phyloP scores from a whole-genome alignment of 2,888 invertebrate species.

The Lycocerus yunnanus region DNA sequence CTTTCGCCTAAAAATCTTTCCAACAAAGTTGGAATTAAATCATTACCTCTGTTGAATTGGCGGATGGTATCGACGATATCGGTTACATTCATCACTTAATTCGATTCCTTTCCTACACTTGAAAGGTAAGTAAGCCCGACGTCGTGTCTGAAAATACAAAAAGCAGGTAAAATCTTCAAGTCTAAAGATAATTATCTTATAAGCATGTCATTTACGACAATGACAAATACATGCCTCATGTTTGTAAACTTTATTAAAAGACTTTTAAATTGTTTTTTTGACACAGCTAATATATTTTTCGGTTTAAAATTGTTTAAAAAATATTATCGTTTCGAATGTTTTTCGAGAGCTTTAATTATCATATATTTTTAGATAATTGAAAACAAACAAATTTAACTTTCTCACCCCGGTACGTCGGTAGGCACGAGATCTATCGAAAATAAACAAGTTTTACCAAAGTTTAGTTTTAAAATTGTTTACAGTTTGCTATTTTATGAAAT shows the following conservation, averaged over 20 bases:
- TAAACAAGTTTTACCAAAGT: not conserved
- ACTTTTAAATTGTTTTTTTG: not conserved
- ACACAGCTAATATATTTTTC: not conserved
- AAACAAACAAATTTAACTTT: not conserved
- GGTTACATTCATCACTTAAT: not conserved
- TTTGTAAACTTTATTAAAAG: not conserved
- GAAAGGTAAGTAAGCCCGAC: not conserved
- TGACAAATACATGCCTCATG: not conserved
- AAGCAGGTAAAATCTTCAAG: not conserved
- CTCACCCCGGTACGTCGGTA: not conserved
- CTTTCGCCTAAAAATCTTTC: not conserved
- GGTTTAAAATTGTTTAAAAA: not conserved
- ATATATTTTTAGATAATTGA: not conserved
- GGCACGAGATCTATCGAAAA: not conserved
- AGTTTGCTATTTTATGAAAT: not conserved
- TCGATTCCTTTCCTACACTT: not conserved
- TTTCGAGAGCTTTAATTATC: not conserved
- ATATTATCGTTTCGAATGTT: not conserved
- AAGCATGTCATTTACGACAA: conserved; percentile 1
- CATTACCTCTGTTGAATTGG: not conserved
- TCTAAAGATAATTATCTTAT: conserved; percentile 1
- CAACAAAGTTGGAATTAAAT: not conserved
- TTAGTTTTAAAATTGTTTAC: not conserved
- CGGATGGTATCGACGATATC: not conserved
- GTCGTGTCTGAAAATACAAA: not conserved